Evolutionary conservation across 2,113 vertebrate genomes (phyloP).

Genomic region (Calidris pugnax): DNA sequence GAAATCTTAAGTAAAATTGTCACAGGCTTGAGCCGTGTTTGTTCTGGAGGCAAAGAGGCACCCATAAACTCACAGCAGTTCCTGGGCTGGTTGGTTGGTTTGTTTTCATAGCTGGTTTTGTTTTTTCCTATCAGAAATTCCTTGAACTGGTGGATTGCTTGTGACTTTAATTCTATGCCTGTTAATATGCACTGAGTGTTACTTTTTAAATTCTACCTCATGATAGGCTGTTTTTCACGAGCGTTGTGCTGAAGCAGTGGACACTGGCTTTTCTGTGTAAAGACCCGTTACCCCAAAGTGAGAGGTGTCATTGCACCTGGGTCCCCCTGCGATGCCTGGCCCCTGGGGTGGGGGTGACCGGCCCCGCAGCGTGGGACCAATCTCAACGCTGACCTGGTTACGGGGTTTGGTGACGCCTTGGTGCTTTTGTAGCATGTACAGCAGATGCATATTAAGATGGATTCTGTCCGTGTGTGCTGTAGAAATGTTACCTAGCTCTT

Average conservation of each 20-base stretch:
- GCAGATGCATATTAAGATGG: neutral
- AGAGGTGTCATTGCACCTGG: neutral
- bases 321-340: neutral
- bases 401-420: neutral
- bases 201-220: conserved; percentile 68
- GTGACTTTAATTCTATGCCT: neutral
- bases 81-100: neutral
- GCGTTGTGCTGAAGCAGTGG: conserved; percentile 32
- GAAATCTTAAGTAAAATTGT: neutral
- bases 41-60: neutral
- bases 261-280: neutral
- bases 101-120: neutral
- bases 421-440: neutral
- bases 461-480: neutral
- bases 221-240: conserved; percentile 44
- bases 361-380: neutral
- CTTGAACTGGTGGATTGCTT: neutral
- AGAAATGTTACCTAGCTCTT: neutral
- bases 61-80: neutral
- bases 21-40: neutral
- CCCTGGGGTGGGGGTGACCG: too few relatives aligned
- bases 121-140: neutral
- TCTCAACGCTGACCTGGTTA: neutral
- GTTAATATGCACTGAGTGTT: conserved; percentile 57
- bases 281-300: neutral